These are phyloP conservation scores for Reticulitermes lucifugus DNA, from an alignment of 2,888 invertebrate species.

Conservation along the genomic window DNA sequence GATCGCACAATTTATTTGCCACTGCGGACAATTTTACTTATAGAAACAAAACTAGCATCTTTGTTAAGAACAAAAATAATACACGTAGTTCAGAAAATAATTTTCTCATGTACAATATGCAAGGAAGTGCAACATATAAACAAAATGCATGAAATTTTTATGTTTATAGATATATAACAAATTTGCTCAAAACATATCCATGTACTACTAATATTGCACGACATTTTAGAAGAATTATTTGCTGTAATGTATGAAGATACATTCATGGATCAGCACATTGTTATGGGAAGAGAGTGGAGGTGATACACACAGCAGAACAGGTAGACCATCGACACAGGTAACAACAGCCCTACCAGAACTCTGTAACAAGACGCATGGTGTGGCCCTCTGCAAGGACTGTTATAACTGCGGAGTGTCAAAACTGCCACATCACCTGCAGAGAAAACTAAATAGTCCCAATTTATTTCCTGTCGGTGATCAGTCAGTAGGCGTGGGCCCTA, in stretches of 20 bases:
- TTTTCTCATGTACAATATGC: neutral
- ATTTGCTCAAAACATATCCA: neutral
- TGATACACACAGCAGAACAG: neutral
- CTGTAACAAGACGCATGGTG: neutral
- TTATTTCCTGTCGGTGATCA: neutral
- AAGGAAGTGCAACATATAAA: neutral
- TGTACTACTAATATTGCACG: neutral
- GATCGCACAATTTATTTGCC: neutral
- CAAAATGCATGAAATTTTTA: neutral
- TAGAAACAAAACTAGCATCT: neutral
- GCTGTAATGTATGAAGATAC: too few species aligned
- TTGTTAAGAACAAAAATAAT: neutral
- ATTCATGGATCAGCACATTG: too few species aligned
- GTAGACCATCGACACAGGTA: neutral
- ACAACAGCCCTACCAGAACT: neutral
- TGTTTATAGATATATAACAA: neutral
- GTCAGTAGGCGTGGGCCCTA: neutral
- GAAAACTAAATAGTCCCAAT: neutral
- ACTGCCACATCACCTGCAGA: neutral
- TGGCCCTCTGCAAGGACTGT: neutral
- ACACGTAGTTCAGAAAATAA: neutral
- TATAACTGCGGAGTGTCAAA: neutral
- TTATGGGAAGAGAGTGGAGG: neutral
- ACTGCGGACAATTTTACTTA: neutral
- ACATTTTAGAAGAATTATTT: neutral